Evolutionary conservation across 2,888 invertebrate species (phyloP).

Genomic region (Sinotaia quadrata): DNA sequence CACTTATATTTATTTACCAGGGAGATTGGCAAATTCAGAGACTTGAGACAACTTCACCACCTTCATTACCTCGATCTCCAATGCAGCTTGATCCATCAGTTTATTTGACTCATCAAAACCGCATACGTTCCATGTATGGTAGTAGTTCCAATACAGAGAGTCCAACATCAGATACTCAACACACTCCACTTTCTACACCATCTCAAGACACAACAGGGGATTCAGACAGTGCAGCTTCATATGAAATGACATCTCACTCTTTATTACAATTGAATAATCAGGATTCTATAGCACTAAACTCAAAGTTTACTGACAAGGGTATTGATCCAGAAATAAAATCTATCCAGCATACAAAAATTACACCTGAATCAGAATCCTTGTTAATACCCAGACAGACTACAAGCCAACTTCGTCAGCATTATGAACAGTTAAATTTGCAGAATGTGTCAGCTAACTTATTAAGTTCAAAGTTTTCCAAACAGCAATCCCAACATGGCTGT

Average conservation of each 20-base stretch:
- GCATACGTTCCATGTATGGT: slow-evolving; percentile 59
- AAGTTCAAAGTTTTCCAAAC: neutral
- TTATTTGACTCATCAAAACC: slow-evolving; percentile 60
- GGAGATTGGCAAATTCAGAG: too few species aligned
- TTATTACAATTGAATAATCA: neutral
- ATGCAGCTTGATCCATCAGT: slow-evolving; percentile 54
- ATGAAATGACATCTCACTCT: neutral
- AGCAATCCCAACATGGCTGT: neutral
- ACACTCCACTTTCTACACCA: neutral
- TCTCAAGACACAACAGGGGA: slow-evolving; percentile 7
- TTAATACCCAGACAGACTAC: slow-evolving; percentile 14
- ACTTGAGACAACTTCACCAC: slow-evolving; percentile 32
- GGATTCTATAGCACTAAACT: slow-evolving; percentile 18
- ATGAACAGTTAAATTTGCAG: slow-evolving; percentile 26
- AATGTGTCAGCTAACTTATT: neutral
- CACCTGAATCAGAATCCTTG: slow-evolving; percentile 15
- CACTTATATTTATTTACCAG: too few species aligned
- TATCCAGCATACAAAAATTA: too few species aligned
- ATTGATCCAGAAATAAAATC: slow-evolving; percentile 33
- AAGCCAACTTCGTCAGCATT: slow-evolving; percentile 35
- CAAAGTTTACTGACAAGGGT: slow-evolving; percentile 37
- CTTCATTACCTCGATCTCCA: slow-evolving; percentile 22
- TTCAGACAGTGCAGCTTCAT: slow-evolving; percentile 19
- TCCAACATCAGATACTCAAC: slow-evolving; percentile 12
- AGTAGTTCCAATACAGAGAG: slow-evolving; percentile 10